phyloP scores from a whole-genome alignment of 2,888 invertebrate species.

The Sympetrum striolatum region DNA sequence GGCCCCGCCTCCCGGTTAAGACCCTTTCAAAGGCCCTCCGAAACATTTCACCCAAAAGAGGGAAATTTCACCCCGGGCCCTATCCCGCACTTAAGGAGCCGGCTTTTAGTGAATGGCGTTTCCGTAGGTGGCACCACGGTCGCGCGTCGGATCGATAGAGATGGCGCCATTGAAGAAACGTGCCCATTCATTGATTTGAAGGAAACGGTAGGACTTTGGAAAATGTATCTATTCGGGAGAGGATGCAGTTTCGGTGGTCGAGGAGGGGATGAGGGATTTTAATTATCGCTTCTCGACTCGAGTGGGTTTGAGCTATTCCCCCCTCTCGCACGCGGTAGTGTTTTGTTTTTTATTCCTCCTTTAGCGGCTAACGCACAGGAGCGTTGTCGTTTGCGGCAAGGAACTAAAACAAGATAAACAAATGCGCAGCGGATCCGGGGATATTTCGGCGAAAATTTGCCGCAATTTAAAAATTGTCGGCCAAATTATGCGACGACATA shows the following conservation, averaged over 20 bases:
- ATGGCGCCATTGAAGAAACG: background rate
- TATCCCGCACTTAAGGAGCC: background rate
- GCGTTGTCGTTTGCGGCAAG: conserved; percentile 11
- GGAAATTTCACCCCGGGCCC: background rate
- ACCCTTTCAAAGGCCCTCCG: background rate
- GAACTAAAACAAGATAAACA: background rate
- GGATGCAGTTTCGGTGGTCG: background rate
- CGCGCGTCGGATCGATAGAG: background rate
- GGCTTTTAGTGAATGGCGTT: conserved; percentile 36
- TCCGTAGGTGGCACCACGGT: conserved; percentile 23
- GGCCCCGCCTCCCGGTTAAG: background rate
- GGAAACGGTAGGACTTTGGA: background rate
- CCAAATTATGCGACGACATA: background rate
- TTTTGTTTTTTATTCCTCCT: background rate
- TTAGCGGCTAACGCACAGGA: background rate
- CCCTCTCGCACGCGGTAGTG: background rate
- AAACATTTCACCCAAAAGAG: background rate
- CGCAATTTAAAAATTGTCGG: background rate
- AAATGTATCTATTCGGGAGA: background rate
- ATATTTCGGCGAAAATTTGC: background rate
- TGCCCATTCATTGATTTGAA: conserved; percentile 29
- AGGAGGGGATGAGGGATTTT: background rate
- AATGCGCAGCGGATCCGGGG: conserved; percentile 31
- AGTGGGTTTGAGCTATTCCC: too few species aligned
- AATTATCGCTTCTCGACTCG: background rate